A percentile compares a stretch with the other conserved stretches of the same genome.
These are phyloP conservation scores for Pygmarrhopalites habei DNA, from an alignment of 1,140 invertebrate genomes.

Conservation along the genomic window DNA sequence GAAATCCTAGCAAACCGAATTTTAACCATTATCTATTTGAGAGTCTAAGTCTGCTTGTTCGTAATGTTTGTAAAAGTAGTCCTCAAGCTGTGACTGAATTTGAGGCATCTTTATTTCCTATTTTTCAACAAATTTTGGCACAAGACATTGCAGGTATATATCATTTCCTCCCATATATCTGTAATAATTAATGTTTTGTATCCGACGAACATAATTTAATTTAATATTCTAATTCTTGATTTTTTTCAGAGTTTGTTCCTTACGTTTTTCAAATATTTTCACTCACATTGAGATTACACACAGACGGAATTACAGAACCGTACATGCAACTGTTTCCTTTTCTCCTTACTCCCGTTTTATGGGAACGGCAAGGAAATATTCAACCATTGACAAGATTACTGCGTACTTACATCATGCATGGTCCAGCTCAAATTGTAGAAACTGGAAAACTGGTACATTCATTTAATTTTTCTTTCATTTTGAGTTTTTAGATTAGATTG, in stretches of 20 bases:
- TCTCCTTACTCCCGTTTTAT: constrained; percentile 76
- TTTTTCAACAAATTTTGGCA: constrained; percentile 85
- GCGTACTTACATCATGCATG: constrained; percentile 71
- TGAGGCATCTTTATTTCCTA: constrained; percentile 83
- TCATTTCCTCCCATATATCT: no score
- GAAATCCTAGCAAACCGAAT: constrained; percentile 91
- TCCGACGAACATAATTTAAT: background rate
- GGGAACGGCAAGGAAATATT: constrained; percentile 87
- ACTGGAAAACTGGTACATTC: constrained; percentile 57
- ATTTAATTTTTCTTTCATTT: constrained; percentile 17
- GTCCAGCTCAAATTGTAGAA: constrained; percentile 62
- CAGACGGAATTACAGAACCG: constrained; percentile 58
- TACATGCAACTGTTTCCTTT: constrained; percentile 86
- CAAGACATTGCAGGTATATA: constrained; percentile 79
- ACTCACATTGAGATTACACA: constrained; percentile 75
- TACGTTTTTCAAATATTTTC: constrained; percentile 96
- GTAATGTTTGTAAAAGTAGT: constrained; percentile 76
- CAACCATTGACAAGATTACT: constrained; percentile 81
- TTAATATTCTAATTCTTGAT: constrained; percentile 15
- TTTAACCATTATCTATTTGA: constrained; percentile 98
- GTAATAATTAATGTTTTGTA: no score
- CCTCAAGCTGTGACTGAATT: constrained; percentile 73
- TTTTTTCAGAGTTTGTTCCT: constrained; percentile 80
- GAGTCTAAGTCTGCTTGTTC: constrained; percentile 77
- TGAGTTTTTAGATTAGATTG: background rate